phyloP scores from a whole-genome alignment of 2,113 vertebrate genomes.

The Malurus alboscapulatus region DNA sequence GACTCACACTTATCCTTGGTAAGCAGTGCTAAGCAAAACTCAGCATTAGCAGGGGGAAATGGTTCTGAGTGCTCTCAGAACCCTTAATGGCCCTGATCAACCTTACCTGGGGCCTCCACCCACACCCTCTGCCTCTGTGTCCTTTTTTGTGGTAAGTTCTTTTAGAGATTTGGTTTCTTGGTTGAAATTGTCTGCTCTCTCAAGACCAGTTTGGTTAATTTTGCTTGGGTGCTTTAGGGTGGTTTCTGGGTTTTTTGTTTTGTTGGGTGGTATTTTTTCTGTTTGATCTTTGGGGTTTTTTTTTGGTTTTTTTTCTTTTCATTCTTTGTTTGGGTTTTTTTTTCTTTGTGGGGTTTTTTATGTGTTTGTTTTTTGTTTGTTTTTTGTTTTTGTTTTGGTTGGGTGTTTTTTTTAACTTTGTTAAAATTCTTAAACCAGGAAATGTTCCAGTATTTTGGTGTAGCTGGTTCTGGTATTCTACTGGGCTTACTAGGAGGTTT shows the following conservation, averaged over 20 bases:
- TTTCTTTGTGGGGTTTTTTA: too few species aligned
- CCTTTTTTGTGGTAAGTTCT: rapidly evolving
- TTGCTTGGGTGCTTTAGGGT: rapidly evolving
- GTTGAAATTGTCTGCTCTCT: rapidly evolving
- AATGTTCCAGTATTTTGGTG: rapidly evolving
- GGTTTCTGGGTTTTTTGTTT: neutral
- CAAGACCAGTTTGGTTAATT: rapidly evolving
- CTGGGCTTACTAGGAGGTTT: neutral
- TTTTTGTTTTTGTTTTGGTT: neutral
- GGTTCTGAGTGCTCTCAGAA: neutral
- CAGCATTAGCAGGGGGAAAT: neutral
- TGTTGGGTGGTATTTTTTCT: neutral
- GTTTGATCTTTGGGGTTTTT: too few species aligned
- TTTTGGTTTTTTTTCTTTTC: too few species aligned
- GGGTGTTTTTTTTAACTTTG: too few species aligned
- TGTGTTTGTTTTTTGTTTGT: too few species aligned
- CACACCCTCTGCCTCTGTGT: neutral
- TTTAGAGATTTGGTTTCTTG: rapidly evolving
- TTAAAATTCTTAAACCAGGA: neutral
- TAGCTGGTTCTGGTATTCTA: neutral
- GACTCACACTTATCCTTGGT: neutral
- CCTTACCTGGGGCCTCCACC: neutral
- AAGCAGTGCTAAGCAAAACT: rapidly evolving
- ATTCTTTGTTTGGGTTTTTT: neutral
- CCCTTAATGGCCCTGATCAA: neutral